Evolutionary conservation across 2,113 vertebrate species (phyloP), one percentile per base, ranked within the genome.

Genomic region (Struthio camelus): DNA sequence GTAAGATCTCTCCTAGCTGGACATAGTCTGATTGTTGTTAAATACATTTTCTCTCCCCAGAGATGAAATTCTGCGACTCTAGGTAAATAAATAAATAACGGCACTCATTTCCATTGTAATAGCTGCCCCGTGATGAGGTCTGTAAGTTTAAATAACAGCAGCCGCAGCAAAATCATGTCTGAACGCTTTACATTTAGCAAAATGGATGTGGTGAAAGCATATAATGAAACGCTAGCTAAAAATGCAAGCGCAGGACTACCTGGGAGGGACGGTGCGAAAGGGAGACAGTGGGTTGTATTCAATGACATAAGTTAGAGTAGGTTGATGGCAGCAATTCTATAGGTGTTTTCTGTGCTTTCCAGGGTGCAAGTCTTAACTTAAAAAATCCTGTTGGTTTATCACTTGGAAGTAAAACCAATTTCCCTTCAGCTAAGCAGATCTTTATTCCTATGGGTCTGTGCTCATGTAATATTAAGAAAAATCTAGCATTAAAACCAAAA

Each of bases 171-270:
- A 58, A 32, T 84, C 79, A 16, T 27, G 50, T 46, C 80, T 59
- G 69, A 40, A 64, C 58, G 95, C 56, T 64, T 23, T 14, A 76
- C 77, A 86, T 75, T 75, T 87, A 4, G 1, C 64, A 85, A 96
- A 94, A 96, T 95, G 96, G 92, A 95, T 90, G 80, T 90, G 90
- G 82, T 72, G 70, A 81, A 70, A 87, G 87, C 78, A 69, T 6
- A 2, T 0, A 80, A 87, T 0, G 69, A 83, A 65, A 42, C 79
- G 34, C 3, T 46, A 58, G 89, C 61, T 24, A 9, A 69, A 28
- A 61, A 53, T 48, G 87, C 30, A 6, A 77, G 85, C 6, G 6
- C 53, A 85, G 83, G 53, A 53, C 65, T 46, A 65, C 66, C 54
- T 5, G 53, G 58, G 75, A 87, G 81, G 71, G 85, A 64, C 0